Conservation (phyloP, 2,797 vertebrate genomes). For the Anableps anableps region DNA sequence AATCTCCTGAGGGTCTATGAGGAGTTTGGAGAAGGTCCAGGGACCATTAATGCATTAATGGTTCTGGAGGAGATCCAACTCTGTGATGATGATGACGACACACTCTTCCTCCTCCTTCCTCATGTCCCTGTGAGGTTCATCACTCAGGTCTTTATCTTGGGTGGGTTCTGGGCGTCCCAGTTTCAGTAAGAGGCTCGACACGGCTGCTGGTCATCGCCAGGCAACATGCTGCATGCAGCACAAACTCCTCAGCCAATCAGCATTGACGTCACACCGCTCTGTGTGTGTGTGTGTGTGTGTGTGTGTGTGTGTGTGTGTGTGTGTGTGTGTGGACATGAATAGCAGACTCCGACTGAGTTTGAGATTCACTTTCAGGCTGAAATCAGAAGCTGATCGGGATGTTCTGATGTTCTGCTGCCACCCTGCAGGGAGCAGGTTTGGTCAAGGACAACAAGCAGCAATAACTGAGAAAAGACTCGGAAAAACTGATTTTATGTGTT, state of each 20-base stretch:
- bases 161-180: too few species aligned
- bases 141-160: background rate
- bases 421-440: too few species aligned
- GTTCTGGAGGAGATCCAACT: background rate
- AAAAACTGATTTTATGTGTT: background rate
- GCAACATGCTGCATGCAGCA: slow-evolving; percentile 59
- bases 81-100: background rate
- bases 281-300: slow-evolving; percentile 24
- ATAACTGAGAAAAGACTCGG: background rate
- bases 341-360: background rate
- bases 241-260: slow-evolving; percentile 43
- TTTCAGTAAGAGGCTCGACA: background rate
- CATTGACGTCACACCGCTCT: slow-evolving; percentile 66
- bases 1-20: background rate
- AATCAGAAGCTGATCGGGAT: background rate
- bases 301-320: slow-evolving; percentile 19
- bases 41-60: background rate
- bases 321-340: slow-evolving; percentile 1
- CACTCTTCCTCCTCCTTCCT: background rate
- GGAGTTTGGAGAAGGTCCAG: background rate
- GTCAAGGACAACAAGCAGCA: background rate
- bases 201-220: slow-evolving; percentile 53
- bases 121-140: background rate
- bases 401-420: background rate
- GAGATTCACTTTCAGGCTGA: background rate